Base-by-base conservation (phyloP, 1,140 invertebrate genomes). In the Sinonovacula constricta region DNA sequence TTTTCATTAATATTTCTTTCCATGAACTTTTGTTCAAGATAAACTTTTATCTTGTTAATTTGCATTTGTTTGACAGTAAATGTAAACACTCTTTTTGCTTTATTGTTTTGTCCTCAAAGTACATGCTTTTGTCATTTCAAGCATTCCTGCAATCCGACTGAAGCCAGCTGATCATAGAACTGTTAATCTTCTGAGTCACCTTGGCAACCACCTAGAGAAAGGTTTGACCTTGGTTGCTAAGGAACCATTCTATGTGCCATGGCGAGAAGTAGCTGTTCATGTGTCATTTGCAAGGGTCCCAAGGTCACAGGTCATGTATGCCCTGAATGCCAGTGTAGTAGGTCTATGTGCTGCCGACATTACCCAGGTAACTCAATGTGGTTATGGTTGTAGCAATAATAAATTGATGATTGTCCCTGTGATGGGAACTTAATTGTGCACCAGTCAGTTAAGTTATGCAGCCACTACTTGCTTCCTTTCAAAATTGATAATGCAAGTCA, bases 321-420 rank as follows among this genome's bases (percentile, higher is more conserved):
- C 87, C 24, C 56, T 91, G 4, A 88, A 90, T 83, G 88, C 86
- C 18, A 86, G 83, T 60, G 56, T 91, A 14, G 90, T 91, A 26
- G 89, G 86, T 18, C 79, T 91, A 31, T 90, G 88, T 77, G 49
- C 68, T 22, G 84, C 86, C 31, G 82, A 90, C 57, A 36, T 84
- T 14, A 74, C 81, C 60, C 28, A 81, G 81, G 85, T 88, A 71
- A 70, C 74, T 57, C 7, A 30, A 1, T 31, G n/a, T 18, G n/a
- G 26, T n/a, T 18, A 34, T 33, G 15, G 2, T 30, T 4, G 12
- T 18, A n/a, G n/a, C 26, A 2, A 34, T 63, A 1, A 15, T 18
- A n/a, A 12, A n/a, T 63, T 34, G n/a, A 7, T 12, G 31, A 12
- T 33, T 22, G 5, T 3, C 36, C 2, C 36, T 30, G 18, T 34